A percentile compares a stretch with the other conserved stretches of the same genome.
Evolutionary conservation across 2,113 vertebrate species (phyloP).

Genomic region (Cynopterus brachyotis): DNA sequence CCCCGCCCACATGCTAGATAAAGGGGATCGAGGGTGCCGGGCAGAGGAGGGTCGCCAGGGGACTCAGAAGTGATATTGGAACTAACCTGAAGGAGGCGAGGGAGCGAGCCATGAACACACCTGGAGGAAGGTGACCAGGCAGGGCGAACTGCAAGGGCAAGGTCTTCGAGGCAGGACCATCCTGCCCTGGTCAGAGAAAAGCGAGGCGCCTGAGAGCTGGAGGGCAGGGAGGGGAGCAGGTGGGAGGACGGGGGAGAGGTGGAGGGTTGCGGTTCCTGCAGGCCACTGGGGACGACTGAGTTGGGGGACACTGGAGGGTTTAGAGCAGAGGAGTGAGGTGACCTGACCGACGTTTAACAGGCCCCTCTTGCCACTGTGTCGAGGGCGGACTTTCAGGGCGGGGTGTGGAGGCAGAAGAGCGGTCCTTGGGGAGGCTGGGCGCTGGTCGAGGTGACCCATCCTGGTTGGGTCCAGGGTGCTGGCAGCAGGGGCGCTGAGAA

Average conservation of each 20-base stretch:
- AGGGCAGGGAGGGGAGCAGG: neutral
- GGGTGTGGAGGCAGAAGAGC: neutral
- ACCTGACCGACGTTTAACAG: neutral
- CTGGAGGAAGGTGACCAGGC: neutral
- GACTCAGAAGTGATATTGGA: neutral
- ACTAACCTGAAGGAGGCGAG: no score
- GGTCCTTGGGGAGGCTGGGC: neutral
- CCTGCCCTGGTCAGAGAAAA: neutral
- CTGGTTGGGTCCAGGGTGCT: neutral
- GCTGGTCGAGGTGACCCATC: neutral
- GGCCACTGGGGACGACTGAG: neutral
- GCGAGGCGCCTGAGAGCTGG: neutral
- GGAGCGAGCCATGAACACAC: rapidly evolving
- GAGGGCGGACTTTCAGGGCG: rapidly evolving
- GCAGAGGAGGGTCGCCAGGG: neutral
- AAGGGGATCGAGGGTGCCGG: no score
- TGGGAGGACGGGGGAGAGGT: no score
- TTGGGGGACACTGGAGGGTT: neutral
- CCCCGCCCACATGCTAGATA: no score
- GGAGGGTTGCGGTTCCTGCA: neutral
- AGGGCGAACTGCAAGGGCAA: neutral
- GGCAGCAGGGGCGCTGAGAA: neutral
- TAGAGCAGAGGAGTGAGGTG: neutral
- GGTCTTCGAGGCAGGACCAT: neutral
- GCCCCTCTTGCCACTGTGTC: neutral